Conservation (phyloP, 1,140 invertebrate genomes). For the Choristoneura fumiferana region DNA sequence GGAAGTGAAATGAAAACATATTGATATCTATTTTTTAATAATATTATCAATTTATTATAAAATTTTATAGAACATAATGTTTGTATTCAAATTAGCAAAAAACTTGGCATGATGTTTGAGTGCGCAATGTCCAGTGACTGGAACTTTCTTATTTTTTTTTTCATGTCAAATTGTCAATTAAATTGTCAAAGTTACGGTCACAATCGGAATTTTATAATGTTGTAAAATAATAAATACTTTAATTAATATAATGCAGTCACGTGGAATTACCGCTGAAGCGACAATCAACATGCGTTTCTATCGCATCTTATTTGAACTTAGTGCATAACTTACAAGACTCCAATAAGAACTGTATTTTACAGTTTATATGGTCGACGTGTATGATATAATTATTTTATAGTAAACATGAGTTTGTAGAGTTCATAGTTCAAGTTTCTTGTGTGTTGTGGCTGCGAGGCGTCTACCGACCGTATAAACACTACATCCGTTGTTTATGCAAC, state of each 20-base stretch:
- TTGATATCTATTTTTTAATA: too few species aligned
- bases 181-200: constrained; percentile 7
- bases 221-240: constrained; percentile 9
- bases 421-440: constrained; percentile 32
- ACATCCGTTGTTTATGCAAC: constrained; percentile 34
- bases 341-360: constrained; percentile 22
- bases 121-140: too few species aligned
- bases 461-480: constrained; percentile 25
- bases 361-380: constrained; percentile 1
- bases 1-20: too few species aligned
- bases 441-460: constrained; percentile 20
- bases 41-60: too few species aligned
- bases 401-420: constrained; percentile 29
- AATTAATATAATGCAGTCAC: constrained; percentile 7
- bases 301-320: constrained; percentile 13
- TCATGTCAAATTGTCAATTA: neutral
- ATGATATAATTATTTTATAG: constrained; percentile 21
- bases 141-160: too few species aligned
- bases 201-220: constrained; percentile 11
- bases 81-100: too few species aligned
- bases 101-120: too few species aligned
- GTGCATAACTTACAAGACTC: constrained; percentile 26
- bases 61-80: too few species aligned
- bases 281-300: constrained; percentile 4
- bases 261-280: neutral